A percentile compares a stretch with the other conserved stretches of the same genome.
These are phyloP conservation scores for Apis dorsata DNA, from an alignment of 1,140 invertebrate species.

Conservation along the genomic window DNA sequence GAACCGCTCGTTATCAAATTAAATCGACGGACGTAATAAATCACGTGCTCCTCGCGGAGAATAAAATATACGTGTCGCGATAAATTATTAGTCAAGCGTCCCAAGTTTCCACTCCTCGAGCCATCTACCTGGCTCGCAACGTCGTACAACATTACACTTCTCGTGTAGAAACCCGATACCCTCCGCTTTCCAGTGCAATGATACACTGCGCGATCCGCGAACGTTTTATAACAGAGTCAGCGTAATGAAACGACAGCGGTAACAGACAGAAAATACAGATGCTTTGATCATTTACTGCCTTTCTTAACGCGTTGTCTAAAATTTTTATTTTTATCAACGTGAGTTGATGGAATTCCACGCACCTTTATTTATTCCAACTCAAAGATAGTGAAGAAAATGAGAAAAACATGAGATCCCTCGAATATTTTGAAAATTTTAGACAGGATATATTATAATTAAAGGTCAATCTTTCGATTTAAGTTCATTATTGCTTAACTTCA, in stretches of 20 bases:
- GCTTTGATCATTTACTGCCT: no score
- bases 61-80: slow-evolving; percentile 10
- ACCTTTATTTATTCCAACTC: no score
- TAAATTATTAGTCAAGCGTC: slow-evolving; percentile 4
- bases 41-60: background rate
- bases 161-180: slow-evolving; percentile 4
- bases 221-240: background rate
- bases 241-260: background rate
- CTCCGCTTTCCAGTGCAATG: background rate
- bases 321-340: no score
- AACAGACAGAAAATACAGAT: background rate
- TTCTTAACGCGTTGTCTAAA: no score
- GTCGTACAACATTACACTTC: background rate
- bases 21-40: background rate
- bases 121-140: background rate
- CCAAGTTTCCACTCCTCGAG: background rate
- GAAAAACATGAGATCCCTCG: no score
- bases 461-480: no score
- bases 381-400: no score
- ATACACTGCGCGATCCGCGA: background rate
- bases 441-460: no score
- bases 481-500: no score
- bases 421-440: no score
- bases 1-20: background rate
- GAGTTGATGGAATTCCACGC: no score